Percentiles rank a stretch among this genome's conserved stretches.
These are phyloP conservation scores for Lepus timidus DNA, from an alignment of 2,113 vertebrate species.

Conservation along the genomic window DNA sequence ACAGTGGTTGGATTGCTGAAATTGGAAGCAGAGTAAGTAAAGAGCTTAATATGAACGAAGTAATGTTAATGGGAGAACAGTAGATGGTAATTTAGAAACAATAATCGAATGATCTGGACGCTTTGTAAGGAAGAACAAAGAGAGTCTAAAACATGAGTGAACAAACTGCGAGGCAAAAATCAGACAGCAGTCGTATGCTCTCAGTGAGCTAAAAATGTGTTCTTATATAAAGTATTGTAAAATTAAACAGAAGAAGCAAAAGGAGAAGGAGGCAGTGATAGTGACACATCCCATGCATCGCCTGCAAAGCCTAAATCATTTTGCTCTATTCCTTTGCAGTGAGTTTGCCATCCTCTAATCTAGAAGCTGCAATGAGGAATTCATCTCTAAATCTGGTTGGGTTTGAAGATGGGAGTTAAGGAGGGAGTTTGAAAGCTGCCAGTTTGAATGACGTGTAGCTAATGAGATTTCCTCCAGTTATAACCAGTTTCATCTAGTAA, in stretches of 20 bases:
- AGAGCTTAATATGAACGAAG: neutral
- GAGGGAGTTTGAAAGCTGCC: neutral
- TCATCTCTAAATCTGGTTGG: fast-evolving
- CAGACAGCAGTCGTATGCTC: neutral
- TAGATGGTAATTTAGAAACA: neutral
- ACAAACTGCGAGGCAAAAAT: neutral
- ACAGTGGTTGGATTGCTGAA: neutral
- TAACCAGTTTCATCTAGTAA: neutral
- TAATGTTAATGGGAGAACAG: neutral
- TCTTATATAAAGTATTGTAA: neutral
- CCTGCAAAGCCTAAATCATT: neutral
- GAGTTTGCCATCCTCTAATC: neutral
- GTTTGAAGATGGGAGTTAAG: fast-evolving
- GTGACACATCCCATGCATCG: fast-evolving
- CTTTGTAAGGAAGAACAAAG: neutral
- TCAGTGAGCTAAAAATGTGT: neutral
- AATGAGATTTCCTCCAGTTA: neutral
- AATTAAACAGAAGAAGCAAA: neutral
- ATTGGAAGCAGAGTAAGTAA: neutral
- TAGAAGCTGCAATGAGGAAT: neutral
- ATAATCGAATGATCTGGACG: too few species aligned
- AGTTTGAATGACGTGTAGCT: neutral
- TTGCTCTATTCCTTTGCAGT: neutral
- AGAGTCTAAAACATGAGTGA: neutral
- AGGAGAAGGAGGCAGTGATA: neutral